phyloP scores from a whole-genome alignment of 2,797 vertebrate species.

The Coccyzus lansbergi region DNA sequence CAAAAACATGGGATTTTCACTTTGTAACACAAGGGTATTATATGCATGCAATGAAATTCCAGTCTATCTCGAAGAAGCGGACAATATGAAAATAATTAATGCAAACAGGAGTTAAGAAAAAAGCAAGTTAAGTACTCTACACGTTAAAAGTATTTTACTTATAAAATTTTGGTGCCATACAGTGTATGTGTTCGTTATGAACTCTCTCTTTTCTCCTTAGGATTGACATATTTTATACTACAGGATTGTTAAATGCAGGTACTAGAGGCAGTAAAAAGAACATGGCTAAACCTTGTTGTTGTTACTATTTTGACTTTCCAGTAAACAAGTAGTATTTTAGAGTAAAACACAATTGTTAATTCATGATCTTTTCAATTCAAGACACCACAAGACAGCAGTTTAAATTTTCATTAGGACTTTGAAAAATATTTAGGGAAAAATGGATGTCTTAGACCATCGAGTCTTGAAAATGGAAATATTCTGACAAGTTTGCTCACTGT shows the following conservation, averaged over 20 bases:
- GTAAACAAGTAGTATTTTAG: conserved; percentile 33
- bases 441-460: conserved; percentile 42
- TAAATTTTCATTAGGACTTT: conserved; percentile 57
- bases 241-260: neutral
- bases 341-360: conserved; percentile 52
- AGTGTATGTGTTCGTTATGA: neutral
- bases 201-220: neutral
- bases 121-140: neutral
- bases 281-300: conserved; percentile 20
- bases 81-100: neutral
- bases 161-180: conserved; percentile 6
- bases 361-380: conserved; percentile 47
- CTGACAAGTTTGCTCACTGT: conserved; percentile 43
- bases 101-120: neutral
- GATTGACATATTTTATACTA: neutral
- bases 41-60: neutral
- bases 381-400: conserved; percentile 3
- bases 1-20: conserved; percentile 32
- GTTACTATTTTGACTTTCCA: conserved; percentile 36
- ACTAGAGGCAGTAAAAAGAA: neutral
- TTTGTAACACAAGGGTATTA: conserved; percentile 23
- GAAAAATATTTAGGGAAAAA: conserved; percentile 64
- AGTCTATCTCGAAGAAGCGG: neutral
- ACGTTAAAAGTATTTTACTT: neutral
- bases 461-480: conserved; percentile 56